These are phyloP conservation scores for rat (Rattus norvegicus) DNA, from an alignment of 2,113 vertebrate genomes.

Conservation along the genomic window GRCr8 NC_086021.1:186094001-186094500, in stretches of 20 bases:
- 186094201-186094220: neutral
- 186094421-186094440: neutral
- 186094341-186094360: neutral
- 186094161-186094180: neutral
- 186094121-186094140: neutral
- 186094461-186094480: neutral
- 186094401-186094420: neutral
- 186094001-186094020: neutral
- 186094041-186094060: neutral
- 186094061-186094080: neutral
- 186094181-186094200: neutral
- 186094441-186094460: neutral
- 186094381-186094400: neutral
- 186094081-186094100: neutral
- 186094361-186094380: neutral
- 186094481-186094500: constrained; percentile 54
- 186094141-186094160: neutral
- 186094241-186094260: neutral
- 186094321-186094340: neutral
- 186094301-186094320: neutral
- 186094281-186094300: neutral
- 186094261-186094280: neutral
- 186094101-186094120: neutral
- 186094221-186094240: neutral
- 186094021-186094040: neutral